phyloP scores from a whole-genome alignment of 2,113 vertebrate genomes.

The Raphicerus campestris region DNA sequence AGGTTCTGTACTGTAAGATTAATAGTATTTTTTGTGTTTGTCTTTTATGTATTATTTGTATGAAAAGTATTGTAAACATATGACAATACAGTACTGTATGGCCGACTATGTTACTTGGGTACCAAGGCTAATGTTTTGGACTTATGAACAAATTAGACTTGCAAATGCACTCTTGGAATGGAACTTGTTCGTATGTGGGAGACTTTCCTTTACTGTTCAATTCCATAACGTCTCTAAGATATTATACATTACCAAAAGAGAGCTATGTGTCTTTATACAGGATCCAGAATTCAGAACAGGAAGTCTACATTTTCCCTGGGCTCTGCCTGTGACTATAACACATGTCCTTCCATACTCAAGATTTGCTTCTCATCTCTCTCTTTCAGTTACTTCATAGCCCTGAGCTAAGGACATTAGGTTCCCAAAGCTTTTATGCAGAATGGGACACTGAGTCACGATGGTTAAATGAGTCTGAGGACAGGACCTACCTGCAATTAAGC shows the following conservation, averaged over 20 bases:
- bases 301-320: background rate
- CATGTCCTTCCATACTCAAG: background rate
- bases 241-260: background rate
- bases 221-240: background rate
- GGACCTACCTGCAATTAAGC: too few relatives aligned
- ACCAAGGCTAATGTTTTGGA: background rate
- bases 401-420: background rate
- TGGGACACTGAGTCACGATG: background rate
- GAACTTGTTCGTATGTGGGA: background rate
- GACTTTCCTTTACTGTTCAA: background rate
- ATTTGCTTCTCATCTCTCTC: background rate
- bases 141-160: background rate
- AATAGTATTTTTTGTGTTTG: background rate
- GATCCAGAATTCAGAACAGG: background rate
- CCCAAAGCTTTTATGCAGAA: background rate
- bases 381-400: background rate
- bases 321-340: background rate
- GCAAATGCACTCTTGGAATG: background rate
- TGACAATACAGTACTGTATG: background rate
- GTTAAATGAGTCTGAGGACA: too few relatives aligned
- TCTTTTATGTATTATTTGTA: background rate
- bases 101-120: background rate
- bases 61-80: background rate
- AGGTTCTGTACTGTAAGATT: background rate
- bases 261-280: background rate